phyloP scores from a whole-genome alignment of 1,140 invertebrate species.

The Globodera ellingtonae region DNA sequence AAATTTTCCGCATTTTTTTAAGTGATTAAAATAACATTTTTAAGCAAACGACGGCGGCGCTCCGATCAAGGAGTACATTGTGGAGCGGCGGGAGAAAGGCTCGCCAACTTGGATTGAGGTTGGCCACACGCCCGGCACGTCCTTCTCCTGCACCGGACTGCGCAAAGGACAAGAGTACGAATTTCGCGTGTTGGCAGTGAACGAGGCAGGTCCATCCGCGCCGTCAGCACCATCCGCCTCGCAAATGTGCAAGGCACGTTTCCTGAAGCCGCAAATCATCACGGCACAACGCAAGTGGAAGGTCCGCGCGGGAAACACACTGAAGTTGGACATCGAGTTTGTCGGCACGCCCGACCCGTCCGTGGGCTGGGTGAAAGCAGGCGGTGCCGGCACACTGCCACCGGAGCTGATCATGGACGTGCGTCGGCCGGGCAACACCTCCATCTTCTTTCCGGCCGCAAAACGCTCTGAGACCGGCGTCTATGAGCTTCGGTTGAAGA shows the following conservation, averaged over 20 bases:
- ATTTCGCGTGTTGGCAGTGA: constrained; percentile 78
- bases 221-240: constrained; percentile 76
- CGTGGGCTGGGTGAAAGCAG: constrained; percentile 60
- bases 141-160: constrained; percentile 76
- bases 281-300: constrained; percentile 70
- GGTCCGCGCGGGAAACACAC: constrained; percentile 79
- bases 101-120: constrained; percentile 56
- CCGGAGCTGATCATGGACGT: constrained; percentile 61
- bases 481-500: constrained; percentile 86
- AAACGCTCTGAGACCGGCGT: constrained; percentile 79
- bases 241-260: constrained; percentile 81
- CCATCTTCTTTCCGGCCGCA: constrained; percentile 64
- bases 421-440: constrained; percentile 70
- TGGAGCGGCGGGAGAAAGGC: constrained; percentile 80
- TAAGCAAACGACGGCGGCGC: constrained; percentile 83
- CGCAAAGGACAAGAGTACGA: constrained; percentile 82
- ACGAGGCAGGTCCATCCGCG: constrained; percentile 73
- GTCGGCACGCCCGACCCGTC: constrained; percentile 78
- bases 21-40: too few species aligned
- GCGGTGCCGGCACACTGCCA: constrained; percentile 46
- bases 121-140: constrained; percentile 59
- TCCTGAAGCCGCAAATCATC: constrained; percentile 86
- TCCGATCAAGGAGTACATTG: constrained; percentile 85
- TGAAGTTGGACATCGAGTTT: constrained; percentile 88
- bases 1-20: too few species aligned